phyloP scores from a whole-genome alignment of 2,113 vertebrate genomes.

The Leucopsar rothschildi region DNA sequence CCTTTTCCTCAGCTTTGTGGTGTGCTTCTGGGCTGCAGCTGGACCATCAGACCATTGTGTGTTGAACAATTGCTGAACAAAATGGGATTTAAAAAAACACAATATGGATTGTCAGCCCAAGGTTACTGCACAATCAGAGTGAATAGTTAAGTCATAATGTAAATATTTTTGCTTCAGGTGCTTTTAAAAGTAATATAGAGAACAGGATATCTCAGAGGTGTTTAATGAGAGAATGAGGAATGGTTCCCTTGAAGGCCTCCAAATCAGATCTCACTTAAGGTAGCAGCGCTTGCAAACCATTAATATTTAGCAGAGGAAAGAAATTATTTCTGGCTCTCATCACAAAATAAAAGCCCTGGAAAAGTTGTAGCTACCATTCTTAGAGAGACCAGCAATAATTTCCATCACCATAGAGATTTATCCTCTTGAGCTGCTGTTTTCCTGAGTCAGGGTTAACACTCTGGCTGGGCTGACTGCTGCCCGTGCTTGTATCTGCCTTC shows the following conservation, averaged over 20 bases:
- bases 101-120: constrained; percentile 43
- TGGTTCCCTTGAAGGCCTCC: not conserved
- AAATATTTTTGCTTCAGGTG: constrained; percentile 56
- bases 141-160: constrained; percentile 16
- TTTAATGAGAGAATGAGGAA: constrained; percentile 8
- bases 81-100: not conserved
- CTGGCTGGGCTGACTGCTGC: not conserved
- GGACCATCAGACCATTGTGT: constrained; percentile 16
- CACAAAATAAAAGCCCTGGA: not conserved
- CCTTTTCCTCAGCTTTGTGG: not conserved
- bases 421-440: not conserved
- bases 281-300: not conserved
- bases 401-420: constrained; percentile 8
- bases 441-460: not conserved
- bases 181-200: constrained; percentile 30
- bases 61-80: not conserved
- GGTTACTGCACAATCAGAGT: constrained; percentile 34
- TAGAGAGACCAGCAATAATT: not conserved
- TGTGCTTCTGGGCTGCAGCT: constrained; percentile 17
- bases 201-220: constrained; percentile 25
- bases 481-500: not conserved
- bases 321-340: not conserved
- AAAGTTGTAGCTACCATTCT: not conserved
- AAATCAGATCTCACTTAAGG: not conserved
- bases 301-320: not conserved